Evolutionary conservation across 2,797 vertebrate species (phyloP).

Genomic region (Characodon lateralis): DNA sequence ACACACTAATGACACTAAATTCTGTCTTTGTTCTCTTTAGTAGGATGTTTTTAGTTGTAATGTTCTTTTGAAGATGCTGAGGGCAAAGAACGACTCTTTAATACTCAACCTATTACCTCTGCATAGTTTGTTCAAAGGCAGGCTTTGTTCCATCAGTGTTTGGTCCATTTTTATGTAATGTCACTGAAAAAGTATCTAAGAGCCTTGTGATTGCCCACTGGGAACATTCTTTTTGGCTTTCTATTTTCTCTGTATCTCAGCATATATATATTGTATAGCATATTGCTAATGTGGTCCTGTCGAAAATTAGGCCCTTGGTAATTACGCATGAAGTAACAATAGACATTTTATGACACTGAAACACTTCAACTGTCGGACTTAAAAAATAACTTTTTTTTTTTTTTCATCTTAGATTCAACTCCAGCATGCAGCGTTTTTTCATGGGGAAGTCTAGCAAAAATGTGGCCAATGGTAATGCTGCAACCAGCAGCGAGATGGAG

Average conservation of each 20-base stretch:
- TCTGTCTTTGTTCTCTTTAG: not conserved
- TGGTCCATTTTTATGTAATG: conserved; percentile 36
- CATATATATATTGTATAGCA: not conserved
- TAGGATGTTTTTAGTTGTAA: conserved; percentile 11
- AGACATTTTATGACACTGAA: not conserved
- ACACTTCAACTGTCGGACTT: not conserved
- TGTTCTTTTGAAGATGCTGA: not conserved
- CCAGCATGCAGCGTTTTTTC: conserved; percentile 91
- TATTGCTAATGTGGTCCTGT: conserved; percentile 12
- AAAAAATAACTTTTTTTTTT: too few species aligned
- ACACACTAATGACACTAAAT: not conserved
- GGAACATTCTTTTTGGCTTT: conserved; percentile 9
- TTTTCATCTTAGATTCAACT: conserved; percentile 85
- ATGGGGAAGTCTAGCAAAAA: conserved; percentile 84
- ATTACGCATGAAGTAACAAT: not conserved
- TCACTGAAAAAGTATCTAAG: conserved; percentile 22
- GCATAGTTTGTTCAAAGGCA: conserved; percentile 35
- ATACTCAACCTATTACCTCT: conserved; percentile 10
- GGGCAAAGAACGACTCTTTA: conserved; percentile 8
- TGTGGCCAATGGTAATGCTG: conserved; percentile 90
- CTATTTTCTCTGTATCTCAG: not conserved
- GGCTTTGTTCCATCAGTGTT: conserved; percentile 6
- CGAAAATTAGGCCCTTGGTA: conserved; percentile 35
- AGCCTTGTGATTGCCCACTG: conserved; percentile 20
- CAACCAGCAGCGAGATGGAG: conserved; percentile 91